Evolutionary conservation across 2,113 vertebrate species (phyloP).

Genomic region (Triplophysa rosa): DNA sequence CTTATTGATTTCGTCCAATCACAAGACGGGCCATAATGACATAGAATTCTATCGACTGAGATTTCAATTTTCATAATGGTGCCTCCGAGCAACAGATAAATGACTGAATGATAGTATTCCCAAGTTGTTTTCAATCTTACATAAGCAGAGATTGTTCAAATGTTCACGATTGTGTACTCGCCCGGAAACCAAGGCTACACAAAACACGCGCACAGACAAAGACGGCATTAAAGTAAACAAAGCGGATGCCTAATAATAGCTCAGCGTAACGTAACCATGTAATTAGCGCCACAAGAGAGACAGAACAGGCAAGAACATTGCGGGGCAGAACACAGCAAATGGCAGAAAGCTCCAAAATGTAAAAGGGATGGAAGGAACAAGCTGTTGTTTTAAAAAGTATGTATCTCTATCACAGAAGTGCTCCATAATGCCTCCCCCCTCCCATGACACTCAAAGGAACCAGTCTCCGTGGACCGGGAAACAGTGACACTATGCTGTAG

Average conservation of each 20-base stretch:
- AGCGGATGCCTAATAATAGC: slow-evolving; percentile 51
- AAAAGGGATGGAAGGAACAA: slow-evolving; percentile 6
- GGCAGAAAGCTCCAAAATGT: slow-evolving; percentile 17
- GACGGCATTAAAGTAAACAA: slow-evolving; percentile 45
- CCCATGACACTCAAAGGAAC: slow-evolving; percentile 30
- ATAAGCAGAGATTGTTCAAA: neutral
- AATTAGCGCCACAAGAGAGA: slow-evolving; percentile 48
- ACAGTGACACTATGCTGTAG: slow-evolving; percentile 46
- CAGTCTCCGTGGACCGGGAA: slow-evolving; percentile 36
- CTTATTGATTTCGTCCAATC: neutral
- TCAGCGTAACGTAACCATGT: slow-evolving; percentile 44
- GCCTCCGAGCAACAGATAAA: neutral
- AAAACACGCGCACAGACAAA: slow-evolving; percentile 24
- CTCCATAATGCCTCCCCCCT: slow-evolving; percentile 5
- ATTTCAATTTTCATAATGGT: neutral
- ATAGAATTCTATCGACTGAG: neutral
- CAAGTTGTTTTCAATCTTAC: slow-evolving; percentile 13
- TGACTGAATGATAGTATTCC: neutral
- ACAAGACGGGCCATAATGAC: neutral
- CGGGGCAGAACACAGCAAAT: slow-evolving; percentile 15
- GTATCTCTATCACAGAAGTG: slow-evolving; percentile 29
- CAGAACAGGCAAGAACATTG: slow-evolving; percentile 13
- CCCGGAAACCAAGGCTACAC: slow-evolving; percentile 2
- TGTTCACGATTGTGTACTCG: neutral
- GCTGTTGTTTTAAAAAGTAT: slow-evolving; percentile 35